These are phyloP conservation scores for Habropoda laboriosa DNA, from an alignment of 1,140 invertebrate genomes.

Conservation along the genomic window DNA sequence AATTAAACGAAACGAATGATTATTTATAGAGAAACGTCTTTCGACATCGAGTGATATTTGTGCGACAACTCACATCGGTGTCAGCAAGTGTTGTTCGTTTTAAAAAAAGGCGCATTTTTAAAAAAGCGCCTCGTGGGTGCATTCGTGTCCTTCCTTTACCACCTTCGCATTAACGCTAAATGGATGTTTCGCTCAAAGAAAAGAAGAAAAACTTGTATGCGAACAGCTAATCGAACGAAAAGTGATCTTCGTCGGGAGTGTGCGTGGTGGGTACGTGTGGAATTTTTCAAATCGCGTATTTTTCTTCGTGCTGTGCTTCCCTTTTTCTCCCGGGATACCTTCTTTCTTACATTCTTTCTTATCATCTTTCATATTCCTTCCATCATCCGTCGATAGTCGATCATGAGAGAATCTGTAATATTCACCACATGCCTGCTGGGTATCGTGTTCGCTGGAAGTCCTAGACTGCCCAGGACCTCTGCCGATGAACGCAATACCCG, in stretches of 20 bases:
- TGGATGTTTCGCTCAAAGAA: conserved; percentile 1
- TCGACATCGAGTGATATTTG: too few relatives aligned
- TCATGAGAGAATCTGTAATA: conserved; percentile 75
- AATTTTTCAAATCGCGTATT: conserved; percentile 17
- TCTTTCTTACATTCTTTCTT: not conserved
- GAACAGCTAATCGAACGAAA: not conserved
- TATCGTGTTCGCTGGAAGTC: conserved; percentile 76
- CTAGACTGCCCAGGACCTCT: conserved; percentile 77
- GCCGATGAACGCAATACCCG: conserved; percentile 77
- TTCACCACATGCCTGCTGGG: conserved; percentile 74
- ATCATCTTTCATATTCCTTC: not conserved
- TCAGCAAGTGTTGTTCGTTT: too few relatives aligned
- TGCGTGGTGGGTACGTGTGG: conserved; percentile 30
- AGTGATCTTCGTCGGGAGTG: conserved; percentile 29
- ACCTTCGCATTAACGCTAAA: not conserved
- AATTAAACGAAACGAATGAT: too few relatives aligned
- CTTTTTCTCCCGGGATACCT: not conserved
- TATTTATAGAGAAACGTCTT: too few relatives aligned
- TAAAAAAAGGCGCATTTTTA: too few relatives aligned
- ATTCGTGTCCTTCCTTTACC: not conserved
- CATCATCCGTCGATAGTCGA: conserved; percentile 34
- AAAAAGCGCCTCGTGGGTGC: not conserved
- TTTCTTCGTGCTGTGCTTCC: not conserved
- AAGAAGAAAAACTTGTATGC: not conserved
- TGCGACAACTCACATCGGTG: too few relatives aligned